Conservation (phyloP, 2,797 vertebrate species). For the Acanthornis magna region DNA sequence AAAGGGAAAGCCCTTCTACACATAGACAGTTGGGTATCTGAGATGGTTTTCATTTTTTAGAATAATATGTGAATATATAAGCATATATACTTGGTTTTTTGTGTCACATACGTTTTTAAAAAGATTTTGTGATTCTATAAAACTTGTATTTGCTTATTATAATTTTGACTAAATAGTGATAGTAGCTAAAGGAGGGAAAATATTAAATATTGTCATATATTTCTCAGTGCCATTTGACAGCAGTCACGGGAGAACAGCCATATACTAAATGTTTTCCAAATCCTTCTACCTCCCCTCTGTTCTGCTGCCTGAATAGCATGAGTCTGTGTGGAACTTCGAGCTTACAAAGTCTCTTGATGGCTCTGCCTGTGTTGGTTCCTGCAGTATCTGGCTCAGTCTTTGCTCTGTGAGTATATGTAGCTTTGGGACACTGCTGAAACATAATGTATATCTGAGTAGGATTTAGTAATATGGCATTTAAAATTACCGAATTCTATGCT, state of each 20-base stretch:
- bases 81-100: background rate
- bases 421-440: background rate
- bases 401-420: background rate
- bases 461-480: background rate
- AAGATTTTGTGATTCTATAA: background rate
- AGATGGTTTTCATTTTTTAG: background rate
- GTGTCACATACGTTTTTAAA: background rate
- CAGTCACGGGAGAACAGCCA: background rate
- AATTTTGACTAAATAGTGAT: background rate
- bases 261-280: background rate
- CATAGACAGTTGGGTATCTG: background rate
- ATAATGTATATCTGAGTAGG: background rate
- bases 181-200: background rate
- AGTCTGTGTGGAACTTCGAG: background rate
- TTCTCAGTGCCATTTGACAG: background rate
- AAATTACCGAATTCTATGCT: background rate
- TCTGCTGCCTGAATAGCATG: background rate
- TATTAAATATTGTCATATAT: background rate
- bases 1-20: background rate
- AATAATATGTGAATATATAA: background rate
- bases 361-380: background rate
- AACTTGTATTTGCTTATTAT: background rate
- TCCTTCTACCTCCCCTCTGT: background rate
- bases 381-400: background rate
- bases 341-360: background rate